Percentiles rank a stretch among this genome's conserved stretches.
These are phyloP conservation scores for Dolichomitus sp. DNA, from an alignment of 2,888 invertebrate species.

Conservation along the genomic window DNA sequence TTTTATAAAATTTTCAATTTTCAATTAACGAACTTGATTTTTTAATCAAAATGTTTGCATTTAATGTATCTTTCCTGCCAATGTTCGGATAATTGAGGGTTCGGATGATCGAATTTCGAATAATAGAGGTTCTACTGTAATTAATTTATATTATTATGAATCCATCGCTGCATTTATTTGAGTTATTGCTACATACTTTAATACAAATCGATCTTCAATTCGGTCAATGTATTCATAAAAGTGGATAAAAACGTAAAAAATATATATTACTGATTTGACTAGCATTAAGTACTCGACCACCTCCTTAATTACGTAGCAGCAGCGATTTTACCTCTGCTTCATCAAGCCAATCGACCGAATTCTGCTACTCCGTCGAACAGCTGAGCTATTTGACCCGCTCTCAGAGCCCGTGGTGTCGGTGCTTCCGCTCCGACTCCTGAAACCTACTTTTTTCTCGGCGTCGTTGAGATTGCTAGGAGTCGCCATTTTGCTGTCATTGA, in stretches of 20 bases:
- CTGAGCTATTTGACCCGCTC: conserved; percentile 84
- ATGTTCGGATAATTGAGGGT: too few species aligned
- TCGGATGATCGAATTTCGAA: too few species aligned
- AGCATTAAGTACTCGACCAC: not conserved
- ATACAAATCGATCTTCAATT: not conserved
- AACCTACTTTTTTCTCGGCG: conserved; percentile 80
- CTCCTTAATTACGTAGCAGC: not conserved
- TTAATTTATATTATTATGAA: too few species aligned
- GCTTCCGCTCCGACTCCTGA: conserved; percentile 83
- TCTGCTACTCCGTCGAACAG: conserved; percentile 91
- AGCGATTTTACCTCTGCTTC: conserved; percentile 87
- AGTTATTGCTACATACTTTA: too few species aligned
- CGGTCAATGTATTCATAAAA: not conserved
- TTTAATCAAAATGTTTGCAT: too few species aligned
- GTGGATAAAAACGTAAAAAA: too few species aligned
- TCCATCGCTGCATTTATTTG: too few species aligned
- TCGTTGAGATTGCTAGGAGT: conserved; percentile 73
- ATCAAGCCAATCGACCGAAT: conserved; percentile 92
- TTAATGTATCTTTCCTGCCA: too few species aligned
- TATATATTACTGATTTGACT: too few species aligned
- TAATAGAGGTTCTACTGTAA: too few species aligned
- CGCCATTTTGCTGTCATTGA: conserved; percentile 71
- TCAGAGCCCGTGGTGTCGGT: conserved; percentile 85
- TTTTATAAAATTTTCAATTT: too few species aligned
- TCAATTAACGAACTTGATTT: too few species aligned